phyloP scores from a whole-genome alignment of 2,888 invertebrate genomes.

The Isoperla grammatica region DNA sequence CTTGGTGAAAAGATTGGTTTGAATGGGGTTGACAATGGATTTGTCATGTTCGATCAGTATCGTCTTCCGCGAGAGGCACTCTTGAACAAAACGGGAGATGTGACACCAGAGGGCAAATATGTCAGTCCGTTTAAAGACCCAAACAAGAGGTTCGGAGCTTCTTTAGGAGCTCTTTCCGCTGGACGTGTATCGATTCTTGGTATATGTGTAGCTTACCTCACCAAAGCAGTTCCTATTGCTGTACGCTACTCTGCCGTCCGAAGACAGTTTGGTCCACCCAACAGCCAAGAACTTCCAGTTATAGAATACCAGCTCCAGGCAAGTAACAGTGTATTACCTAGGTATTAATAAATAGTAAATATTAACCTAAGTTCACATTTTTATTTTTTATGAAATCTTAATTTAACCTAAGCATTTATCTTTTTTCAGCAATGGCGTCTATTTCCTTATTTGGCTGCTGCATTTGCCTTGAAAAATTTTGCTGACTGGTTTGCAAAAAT shows the following conservation, averaged over 20 bases:
- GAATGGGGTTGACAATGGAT: slow-evolving; percentile 54
- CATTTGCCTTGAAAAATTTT: slow-evolving; percentile 37
- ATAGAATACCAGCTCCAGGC: slow-evolving; percentile 81
- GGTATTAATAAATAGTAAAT: slow-evolving; percentile 24
- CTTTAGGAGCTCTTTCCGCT: slow-evolving; percentile 79
- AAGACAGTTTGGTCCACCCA: slow-evolving; percentile 60
- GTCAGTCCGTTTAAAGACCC: slow-evolving; percentile 88
- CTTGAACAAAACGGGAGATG: slow-evolving; percentile 83
- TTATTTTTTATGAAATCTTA: slow-evolving; percentile 10
- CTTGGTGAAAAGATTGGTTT: slow-evolving; percentile 53
- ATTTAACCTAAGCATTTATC: slow-evolving; percentile 7
- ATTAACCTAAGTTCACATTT: slow-evolving; percentile 16
- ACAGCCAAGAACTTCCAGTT: slow-evolving; percentile 63
- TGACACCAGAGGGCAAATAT: slow-evolving; percentile 80
- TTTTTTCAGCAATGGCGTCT: slow-evolving; percentile 70
- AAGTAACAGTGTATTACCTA: slow-evolving; percentile 37
- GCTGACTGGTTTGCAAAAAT: slow-evolving; percentile 31
- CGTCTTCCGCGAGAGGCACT: slow-evolving; percentile 79
- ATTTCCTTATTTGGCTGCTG: slow-evolving; percentile 66
- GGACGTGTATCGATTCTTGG: slow-evolving; percentile 71
- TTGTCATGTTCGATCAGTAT: slow-evolving; percentile 65
- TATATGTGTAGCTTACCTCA: slow-evolving; percentile 50
- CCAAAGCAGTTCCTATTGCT: slow-evolving; percentile 69
- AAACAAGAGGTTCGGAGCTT: slow-evolving; percentile 75
- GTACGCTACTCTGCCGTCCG: slow-evolving; percentile 74